Base-by-base conservation (phyloP, 2,888 invertebrate species). In the Pasiphila rectangulata region DNA sequence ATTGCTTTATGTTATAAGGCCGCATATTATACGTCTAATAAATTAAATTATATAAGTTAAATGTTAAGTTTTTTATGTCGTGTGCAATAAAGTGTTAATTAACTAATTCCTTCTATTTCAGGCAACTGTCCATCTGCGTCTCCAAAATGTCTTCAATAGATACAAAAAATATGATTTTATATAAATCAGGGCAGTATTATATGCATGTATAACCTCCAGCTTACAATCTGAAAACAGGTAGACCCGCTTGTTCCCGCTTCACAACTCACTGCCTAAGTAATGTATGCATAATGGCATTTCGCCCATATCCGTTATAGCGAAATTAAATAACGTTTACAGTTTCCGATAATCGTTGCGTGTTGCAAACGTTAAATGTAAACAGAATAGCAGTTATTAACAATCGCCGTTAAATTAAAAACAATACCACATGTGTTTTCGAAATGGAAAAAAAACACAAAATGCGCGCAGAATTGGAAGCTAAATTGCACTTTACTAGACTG, bases 321-420 rank as follows among this genome's bases (percentile, higher is more conserved):
- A 67, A 65, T 69, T 61, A 62, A 64, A 49, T 46, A 52, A 59
- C 67, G 52, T 68, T 74, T 67, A 69, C 64, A 56, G 56, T 67
- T 67, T 64, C 56, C 66, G 58, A 64, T 62, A 58, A 61, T 61
- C 57, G 48, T 55, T 57, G 52, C 53, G 49, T 61, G 57, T 61
- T 61, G 62, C 57, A 54, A 51, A 56, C 56, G 41, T 43, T 20
- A 57, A 56, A 46, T 42, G 45, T 52, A 49, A 54, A 54, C 54
- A 51, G 45, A 41, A 50, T 34, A 50, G 27, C 37, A 29, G 35
- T 48, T 41, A 41, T 49, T 48, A 36, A 37, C 37, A 37, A 45
- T 37, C 30, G 40, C 46, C 40, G 38, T 48, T 35, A 32, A 35
- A 34, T 36, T 35, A 34, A 49, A 49, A 25, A 52, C 44, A 47